These are phyloP conservation scores for Limnothrissa miodon DNA, from an alignment of 2,113 vertebrate species.

Conservation along the genomic window DNA sequence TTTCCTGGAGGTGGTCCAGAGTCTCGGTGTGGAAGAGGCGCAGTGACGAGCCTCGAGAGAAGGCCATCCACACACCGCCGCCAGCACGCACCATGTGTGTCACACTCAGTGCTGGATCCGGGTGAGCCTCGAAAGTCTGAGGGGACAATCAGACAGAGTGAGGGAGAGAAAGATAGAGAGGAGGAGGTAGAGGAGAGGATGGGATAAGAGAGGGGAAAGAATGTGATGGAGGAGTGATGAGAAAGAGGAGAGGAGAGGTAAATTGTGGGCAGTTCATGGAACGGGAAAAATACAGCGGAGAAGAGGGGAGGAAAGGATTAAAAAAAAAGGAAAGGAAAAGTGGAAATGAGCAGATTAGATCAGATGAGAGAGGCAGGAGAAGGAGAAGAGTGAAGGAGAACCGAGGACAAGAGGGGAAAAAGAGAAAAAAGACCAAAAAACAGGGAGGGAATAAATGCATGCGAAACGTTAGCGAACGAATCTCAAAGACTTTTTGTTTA, in stretches of 20 bases:
- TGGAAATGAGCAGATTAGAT: too few relatives aligned
- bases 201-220: background rate
- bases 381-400: background rate
- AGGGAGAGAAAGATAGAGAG: background rate
- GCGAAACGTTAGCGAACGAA: background rate
- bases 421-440: background rate
- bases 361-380: background rate
- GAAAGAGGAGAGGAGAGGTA: background rate
- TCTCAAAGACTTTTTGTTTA: background rate
- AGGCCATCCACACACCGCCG: conserved; percentile 86
- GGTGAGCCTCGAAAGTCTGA: conserved; percentile 79
- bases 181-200: background rate
- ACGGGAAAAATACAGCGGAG: background rate
- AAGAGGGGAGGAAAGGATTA: background rate
- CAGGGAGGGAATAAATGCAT: background rate
- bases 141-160: background rate
- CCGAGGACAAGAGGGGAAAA: background rate
- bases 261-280: too few relatives aligned
- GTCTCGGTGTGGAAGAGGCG: conserved; percentile 88
- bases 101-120: conserved; percentile 66
- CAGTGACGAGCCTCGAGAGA: conserved; percentile 77
- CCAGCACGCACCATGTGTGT: conserved; percentile 81
- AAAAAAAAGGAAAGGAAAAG: background rate
- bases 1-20: conserved; percentile 82
- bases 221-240: background rate